Conservation (phyloP, 2,113 vertebrate species). For the Grus americana region DNA sequence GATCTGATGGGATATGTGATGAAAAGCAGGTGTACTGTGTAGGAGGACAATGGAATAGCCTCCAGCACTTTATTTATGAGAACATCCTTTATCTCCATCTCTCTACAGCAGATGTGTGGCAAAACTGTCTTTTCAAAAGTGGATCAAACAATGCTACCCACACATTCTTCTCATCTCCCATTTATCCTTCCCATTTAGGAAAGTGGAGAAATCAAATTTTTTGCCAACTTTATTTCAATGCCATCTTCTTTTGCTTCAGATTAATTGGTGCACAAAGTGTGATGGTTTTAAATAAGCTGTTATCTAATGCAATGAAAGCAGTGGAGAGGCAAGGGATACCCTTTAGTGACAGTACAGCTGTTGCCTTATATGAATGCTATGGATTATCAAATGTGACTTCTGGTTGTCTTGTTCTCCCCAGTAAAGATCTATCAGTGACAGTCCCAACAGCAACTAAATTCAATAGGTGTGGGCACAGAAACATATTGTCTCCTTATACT, state of each 20-base stretch:
- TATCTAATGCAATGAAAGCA: neutral
- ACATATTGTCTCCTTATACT: neutral
- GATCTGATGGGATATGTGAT: neutral
- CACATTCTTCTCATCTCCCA: neutral
- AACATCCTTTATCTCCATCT: neutral
- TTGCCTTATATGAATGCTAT: neutral
- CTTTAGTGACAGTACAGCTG: neutral
- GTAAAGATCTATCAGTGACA: neutral
- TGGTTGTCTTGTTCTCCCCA: neutral
- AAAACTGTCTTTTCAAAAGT: conserved; percentile 26
- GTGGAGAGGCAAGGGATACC: neutral
- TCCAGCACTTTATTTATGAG: conserved; percentile 30
- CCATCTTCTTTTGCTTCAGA: neutral
- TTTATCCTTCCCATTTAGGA: conserved; percentile 23
- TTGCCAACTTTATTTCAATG: neutral
- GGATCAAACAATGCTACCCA: neutral
- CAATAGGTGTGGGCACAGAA: neutral
- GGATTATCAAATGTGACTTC: neutral
- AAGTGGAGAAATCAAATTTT: conserved; percentile 18
- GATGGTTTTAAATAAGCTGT: neutral
- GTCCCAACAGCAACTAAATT: neutral
- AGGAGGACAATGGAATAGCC: conserved; percentile 14
- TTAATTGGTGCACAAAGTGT: neutral
- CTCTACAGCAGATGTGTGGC: neutral
- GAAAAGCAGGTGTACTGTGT: conserved; percentile 30